Evolutionary conservation across 2,797 vertebrate species (phyloP).

Genomic region (Macroramphosus scolopax): DNA sequence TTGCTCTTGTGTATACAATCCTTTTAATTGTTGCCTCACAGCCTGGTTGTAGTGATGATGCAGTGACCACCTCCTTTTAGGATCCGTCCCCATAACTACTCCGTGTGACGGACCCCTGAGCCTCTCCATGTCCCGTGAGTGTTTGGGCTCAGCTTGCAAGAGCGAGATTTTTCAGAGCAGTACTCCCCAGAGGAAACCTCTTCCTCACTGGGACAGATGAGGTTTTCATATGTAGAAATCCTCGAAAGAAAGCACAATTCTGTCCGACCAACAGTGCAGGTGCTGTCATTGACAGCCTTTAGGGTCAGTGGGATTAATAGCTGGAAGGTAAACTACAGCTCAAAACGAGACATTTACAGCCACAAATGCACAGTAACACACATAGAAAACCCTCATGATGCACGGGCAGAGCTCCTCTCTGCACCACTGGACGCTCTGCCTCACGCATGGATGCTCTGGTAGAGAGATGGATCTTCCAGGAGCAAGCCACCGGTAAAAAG

Average conservation of each 20-base stretch:
- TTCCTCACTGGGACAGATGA: slow-evolving; percentile 18
- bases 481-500: slow-evolving; percentile 28
- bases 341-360: neutral
- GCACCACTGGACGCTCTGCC: slow-evolving; percentile 38
- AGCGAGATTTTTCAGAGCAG: slow-evolving; percentile 21
- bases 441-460: slow-evolving; percentile 38
- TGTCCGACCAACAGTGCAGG: slow-evolving; percentile 7
- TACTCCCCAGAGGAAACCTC: slow-evolving; percentile 42
- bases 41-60: too few relatives aligned
- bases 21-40: too few relatives aligned
- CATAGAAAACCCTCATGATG: slow-evolving; percentile 26
- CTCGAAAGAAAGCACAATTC: neutral
- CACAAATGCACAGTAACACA: slow-evolving; percentile 16
- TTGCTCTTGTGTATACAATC: too few relatives aligned
- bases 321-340: too few relatives aligned
- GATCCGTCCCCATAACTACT: slow-evolving; percentile 10
- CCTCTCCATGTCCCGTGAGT: slow-evolving; percentile 40
- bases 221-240: slow-evolving; percentile 6
- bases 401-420: slow-evolving; percentile 31
- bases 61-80: slow-evolving; percentile 7
- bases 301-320: neutral
- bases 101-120: slow-evolving; percentile 22
- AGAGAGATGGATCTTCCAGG: slow-evolving; percentile 37
- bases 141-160: slow-evolving; percentile 64
- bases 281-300: slow-evolving; percentile 4